A percentile compares a stretch with the other conserved stretches of the same genome.
phyloP scores from a whole-genome alignment of 1,140 invertebrate species.

The Aphidius gifuensis region DNA sequence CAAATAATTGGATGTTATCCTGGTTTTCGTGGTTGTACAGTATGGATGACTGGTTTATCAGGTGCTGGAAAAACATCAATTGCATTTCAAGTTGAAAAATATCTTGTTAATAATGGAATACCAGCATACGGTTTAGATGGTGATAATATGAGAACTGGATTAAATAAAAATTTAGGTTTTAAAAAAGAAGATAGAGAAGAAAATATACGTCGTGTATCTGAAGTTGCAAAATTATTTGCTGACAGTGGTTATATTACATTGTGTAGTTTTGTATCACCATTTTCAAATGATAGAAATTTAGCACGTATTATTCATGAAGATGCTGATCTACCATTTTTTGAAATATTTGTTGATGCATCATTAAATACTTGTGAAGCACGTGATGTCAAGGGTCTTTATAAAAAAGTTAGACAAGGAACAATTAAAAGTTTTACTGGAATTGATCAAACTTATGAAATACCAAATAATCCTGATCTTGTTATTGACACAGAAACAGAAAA shows the following conservation, averaged over 20 bases:
- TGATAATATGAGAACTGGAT: constrained; percentile 92
- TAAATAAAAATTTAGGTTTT: constrained; percentile 96
- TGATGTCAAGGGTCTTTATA: constrained; percentile 97
- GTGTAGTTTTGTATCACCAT: constrained; percentile 97
- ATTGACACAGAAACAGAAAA: constrained; percentile 78
- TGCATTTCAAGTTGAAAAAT: constrained; percentile 93
- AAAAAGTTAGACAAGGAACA: constrained; percentile 90
- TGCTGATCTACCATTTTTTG: constrained; percentile 85
- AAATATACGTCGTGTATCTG: constrained; percentile 94
- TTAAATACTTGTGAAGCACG: constrained; percentile 90
- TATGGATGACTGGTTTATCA: constrained; percentile 97
- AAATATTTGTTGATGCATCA: constrained; percentile 95
- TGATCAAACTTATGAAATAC: constrained; percentile 89
- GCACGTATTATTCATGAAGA: constrained; percentile 87
- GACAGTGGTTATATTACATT: constrained; percentile 94
- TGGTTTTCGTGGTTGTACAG: constrained; percentile 95
- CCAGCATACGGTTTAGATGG: constrained; percentile 95
- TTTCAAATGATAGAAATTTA: constrained; percentile 85
- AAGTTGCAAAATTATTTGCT: constrained; percentile 96
- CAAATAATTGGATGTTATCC: constrained; percentile 83
- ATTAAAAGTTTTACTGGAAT: constrained; percentile 99
- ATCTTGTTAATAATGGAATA: constrained; percentile 81
- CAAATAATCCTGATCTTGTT: constrained; percentile 80
- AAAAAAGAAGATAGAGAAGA: constrained; percentile 92
- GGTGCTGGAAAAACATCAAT: constrained; percentile 98